Conservation (phyloP, 2,888 invertebrate species). For the Eupithecia vulgata region DNA sequence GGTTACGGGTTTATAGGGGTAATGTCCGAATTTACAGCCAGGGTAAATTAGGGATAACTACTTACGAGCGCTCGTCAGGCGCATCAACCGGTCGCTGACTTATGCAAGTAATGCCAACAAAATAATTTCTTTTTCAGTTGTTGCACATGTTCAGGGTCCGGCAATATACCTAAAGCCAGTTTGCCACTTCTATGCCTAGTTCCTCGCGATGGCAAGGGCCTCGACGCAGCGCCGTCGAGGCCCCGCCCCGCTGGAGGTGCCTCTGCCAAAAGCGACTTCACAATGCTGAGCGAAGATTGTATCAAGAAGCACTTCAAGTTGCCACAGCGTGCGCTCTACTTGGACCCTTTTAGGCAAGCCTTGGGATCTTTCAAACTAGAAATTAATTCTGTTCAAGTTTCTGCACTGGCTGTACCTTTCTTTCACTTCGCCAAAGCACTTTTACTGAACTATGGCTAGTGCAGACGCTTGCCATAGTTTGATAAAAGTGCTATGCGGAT, state of each 20-base stretch:
- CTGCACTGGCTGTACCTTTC: neutral
- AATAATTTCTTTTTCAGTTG: constrained; percentile 53
- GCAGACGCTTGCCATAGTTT: neutral
- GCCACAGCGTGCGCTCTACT: constrained; percentile 66
- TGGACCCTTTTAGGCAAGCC: constrained; percentile 68
- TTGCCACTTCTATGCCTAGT: constrained; percentile 74
- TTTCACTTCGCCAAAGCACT: too few relatives aligned
- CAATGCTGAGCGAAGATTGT: constrained; percentile 68
- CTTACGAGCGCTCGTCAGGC: too few relatives aligned
- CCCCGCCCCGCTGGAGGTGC: constrained; percentile 34
- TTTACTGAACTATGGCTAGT: too few relatives aligned
- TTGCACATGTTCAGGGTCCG: constrained; percentile 59
- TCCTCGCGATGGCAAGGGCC: constrained; percentile 59
- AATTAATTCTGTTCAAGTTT: neutral
- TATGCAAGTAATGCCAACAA: neutral
- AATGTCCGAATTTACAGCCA: too few relatives aligned
- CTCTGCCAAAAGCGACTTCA: constrained; percentile 51
- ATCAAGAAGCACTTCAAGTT: constrained; percentile 73
- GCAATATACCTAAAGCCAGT: constrained; percentile 47
- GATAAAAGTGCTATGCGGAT: neutral
- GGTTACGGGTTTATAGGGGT: too few relatives aligned
- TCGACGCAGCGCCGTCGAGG: too few relatives aligned
- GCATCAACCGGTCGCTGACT: neutral
- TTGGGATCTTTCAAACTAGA: neutral
- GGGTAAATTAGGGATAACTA: too few relatives aligned